phyloP scores from a whole-genome alignment of 1,140 invertebrate species.

The Papilio polyxenes region DNA sequence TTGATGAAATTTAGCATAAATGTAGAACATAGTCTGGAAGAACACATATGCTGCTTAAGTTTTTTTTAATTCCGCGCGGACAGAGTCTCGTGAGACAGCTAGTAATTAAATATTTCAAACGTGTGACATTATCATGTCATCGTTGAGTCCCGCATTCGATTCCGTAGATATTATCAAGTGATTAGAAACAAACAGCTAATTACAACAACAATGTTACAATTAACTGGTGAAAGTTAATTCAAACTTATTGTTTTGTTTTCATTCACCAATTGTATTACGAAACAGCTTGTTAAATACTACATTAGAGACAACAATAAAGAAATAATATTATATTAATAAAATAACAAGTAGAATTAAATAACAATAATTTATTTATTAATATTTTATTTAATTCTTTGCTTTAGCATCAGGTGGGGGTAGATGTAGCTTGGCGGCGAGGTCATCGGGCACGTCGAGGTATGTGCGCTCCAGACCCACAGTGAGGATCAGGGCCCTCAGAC shows the following conservation, averaged over 20 bases:
- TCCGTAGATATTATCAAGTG: background rate
- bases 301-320: no score
- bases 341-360: background rate
- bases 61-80: no score
- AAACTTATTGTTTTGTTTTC: constrained; percentile 6
- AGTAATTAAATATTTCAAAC: background rate
- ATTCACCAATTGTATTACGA: background rate
- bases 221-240: constrained; percentile 1
- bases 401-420: constrained; percentile 65
- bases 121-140: background rate
- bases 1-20: no score
- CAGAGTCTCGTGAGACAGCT: no score
- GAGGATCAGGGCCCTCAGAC: constrained; percentile 83
- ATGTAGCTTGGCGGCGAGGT: constrained; percentile 80
- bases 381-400: constrained; percentile 59
- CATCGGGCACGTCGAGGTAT: constrained; percentile 86
- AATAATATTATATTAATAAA: background rate
- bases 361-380: background rate
- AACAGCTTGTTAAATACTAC: background rate
- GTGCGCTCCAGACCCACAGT: constrained; percentile 83
- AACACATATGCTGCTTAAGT: no score
- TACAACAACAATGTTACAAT: constrained; percentile 16
- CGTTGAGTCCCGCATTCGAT: background rate
- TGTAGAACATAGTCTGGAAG: no score
- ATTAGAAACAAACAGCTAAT: constrained; percentile 15